phyloP scores from a whole-genome alignment of 2,888 invertebrate genomes.

The Molanna angustata region DNA sequence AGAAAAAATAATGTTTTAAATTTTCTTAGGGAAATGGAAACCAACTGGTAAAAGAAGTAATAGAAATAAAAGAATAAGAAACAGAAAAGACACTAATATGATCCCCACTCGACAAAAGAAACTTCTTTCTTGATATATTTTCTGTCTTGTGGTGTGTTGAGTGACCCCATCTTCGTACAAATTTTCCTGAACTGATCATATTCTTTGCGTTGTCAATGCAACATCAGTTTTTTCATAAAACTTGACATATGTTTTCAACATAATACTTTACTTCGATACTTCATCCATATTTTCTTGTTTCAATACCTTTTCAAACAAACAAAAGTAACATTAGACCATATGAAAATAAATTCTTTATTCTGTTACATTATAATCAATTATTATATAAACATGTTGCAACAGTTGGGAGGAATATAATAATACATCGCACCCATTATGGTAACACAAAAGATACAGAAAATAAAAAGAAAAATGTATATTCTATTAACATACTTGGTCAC shows the following conservation, averaged over 20 bases:
- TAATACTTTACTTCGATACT: too few relatives aligned
- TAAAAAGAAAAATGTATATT: neutral
- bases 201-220: conserved; percentile 49
- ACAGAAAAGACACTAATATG: conserved; percentile 30
- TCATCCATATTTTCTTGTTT: conserved; percentile 83
- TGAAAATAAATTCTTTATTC: conserved; percentile 39
- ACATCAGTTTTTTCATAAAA: conserved; percentile 37
- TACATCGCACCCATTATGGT: too few relatives aligned
- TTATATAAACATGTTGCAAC: too few relatives aligned
- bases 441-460: too few relatives aligned
- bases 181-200: conserved; percentile 42
- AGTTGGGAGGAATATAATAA: too few relatives aligned
- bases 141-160: conserved; percentile 30
- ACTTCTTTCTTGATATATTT: conserved; percentile 32
- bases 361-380: too few relatives aligned
- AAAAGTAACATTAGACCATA: conserved; percentile 67
- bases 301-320: conserved; percentile 82
- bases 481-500: neutral
- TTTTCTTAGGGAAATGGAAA: neutral
- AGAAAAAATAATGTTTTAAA: neutral
- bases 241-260: conserved; percentile 44
- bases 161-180: conserved; percentile 4
- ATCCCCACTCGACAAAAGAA: conserved; percentile 29
- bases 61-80: too few relatives aligned
- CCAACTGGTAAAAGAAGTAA: neutral